Evolutionary conservation across 2,113 vertebrate species (phyloP), one percentile per base, ranked within the genome.

Genomic region (Microcebus griseorufus): DNA sequence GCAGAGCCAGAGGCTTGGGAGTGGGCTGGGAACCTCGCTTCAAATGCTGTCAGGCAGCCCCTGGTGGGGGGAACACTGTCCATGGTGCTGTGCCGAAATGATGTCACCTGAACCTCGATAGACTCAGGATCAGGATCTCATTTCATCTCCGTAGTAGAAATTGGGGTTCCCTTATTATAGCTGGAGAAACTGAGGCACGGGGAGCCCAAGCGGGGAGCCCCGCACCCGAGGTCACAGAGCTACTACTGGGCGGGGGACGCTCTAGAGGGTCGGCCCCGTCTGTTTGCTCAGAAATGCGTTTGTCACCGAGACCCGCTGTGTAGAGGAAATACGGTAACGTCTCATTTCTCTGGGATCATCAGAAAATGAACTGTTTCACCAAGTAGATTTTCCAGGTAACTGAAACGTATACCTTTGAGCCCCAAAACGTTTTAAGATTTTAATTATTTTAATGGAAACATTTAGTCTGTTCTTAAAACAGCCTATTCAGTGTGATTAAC

Each of bases 381-480:
- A 27, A 78, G 84, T 69, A 20, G 84, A 88, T 79, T 80, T 94
- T 94, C 86, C 51, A 96, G 92, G 93, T 95, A 96, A 79, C 96
- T 96, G 67, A 96, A 94, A 97, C 42, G 0, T 92, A 73, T 55
- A 96, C 94, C 95, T 97, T 97, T 81, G 97, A 96, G 95, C 95
- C 90, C 97, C 90, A 53, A 91, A 90, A 96, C 55, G 48, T 87
- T 97, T 97, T 95, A 96, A 95, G 90, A 88, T 97, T 96, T 97
- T 97, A 97, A 97, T 96, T 96, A 97, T 97, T 97, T 97, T 97
- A 97, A 97, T 98, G 97, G 97, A 95, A 97, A 96, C 90, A 90
- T 94, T 92, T 92, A 76, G n/a, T 83, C 95, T 93, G 84, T 90
- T 96, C 96, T 97, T 97, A 84, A 96, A 96, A 97, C 88, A 96